Base-by-base conservation (phyloP, 2,797 vertebrate genomes). In the Linurgus olivaceus region DNA sequence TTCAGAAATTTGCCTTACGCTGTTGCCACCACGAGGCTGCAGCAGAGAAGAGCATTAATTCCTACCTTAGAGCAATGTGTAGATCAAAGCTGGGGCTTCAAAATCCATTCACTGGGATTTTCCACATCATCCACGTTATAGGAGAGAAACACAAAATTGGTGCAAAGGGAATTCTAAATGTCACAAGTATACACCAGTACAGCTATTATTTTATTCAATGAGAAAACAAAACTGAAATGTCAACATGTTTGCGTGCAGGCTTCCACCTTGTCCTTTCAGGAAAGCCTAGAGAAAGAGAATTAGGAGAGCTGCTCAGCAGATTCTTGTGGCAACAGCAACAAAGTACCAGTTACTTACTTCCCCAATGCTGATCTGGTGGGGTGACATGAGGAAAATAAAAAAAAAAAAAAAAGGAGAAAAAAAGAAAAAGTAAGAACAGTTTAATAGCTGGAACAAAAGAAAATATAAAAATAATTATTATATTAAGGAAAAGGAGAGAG, bases 1-100 rank as follows among this genome's bases (percentile, higher is more conserved):
- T 51, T 35, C 37, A 70, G 35, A 37, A 14, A 23, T 24, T 11
- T 87, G 33, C 75, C 85, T 82, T 62, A 19, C 33, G 5, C 88
- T 94, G 45, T 80, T 90, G 90, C 88, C 82, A 83, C 85, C 93
- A 86, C 71, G 88, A 86, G 82, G 82, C 67, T 71, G 68, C 51
- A 66, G 37, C 20, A 45, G 65, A 59, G 51, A 88, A 88, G 11
- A 86, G 15, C 68, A 38, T 33, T 37, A 17, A 2, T 6, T n/a
- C 58, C 16, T n/a, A 17, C 12, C n/a, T 67, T 31, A 17, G 8
- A 76, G 31, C 29, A 33, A 35, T 0, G 8, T 12, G 26, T 26
- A 19, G 31, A 14, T 66, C 65, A 68, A 52, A 50, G 17, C 72
- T 38, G 31, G 31, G 59, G 8, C 33, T 88, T 55, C 28, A 67